phyloP scores from a whole-genome alignment of 2,797 vertebrate genomes.

The Toxotes lorentzi region DNA sequence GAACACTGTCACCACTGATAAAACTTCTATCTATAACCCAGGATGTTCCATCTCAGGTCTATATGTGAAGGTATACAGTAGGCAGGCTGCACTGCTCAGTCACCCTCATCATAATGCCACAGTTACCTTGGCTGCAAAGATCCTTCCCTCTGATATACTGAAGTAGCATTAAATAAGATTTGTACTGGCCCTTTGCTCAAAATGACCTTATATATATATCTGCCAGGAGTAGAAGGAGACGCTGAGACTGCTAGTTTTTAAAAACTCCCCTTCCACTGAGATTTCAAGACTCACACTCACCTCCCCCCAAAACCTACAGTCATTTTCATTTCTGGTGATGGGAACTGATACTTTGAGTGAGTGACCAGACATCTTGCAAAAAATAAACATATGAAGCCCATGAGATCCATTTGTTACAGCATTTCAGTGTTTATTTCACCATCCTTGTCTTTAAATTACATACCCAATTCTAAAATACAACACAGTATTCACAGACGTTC shows the following conservation, averaged over 20 bases:
- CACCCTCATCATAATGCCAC: not conserved
- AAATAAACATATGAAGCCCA: not conserved
- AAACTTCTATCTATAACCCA: not conserved
- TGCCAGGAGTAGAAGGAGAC: constrained; percentile 26
- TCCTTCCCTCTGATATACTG: constrained; percentile 16
- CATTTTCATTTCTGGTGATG: not conserved
- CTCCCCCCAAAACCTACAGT: not conserved
- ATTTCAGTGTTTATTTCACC: constrained; percentile 70
- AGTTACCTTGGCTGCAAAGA: constrained; percentile 10
- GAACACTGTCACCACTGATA: constrained; percentile 7
- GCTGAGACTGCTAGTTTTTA: not conserved
- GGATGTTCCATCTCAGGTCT: not conserved
- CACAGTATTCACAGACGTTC: constrained; percentile 31
- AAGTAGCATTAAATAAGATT: constrained; percentile 11
- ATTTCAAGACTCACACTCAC: not conserved
- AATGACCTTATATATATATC: constrained; percentile 33
- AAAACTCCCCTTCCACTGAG: not conserved
- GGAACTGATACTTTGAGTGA: not conserved
- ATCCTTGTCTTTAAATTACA: constrained; percentile 39
- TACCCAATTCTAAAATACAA: constrained; percentile 47
- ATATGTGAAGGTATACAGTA: not conserved
- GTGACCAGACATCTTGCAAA: not conserved
- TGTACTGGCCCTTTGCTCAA: not conserved
- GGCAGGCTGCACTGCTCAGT: constrained; percentile 3
- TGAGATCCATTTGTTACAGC: constrained; percentile 6